Base-by-base conservation (phyloP, 2,888 invertebrate species). In the Polietes domitor region DNA sequence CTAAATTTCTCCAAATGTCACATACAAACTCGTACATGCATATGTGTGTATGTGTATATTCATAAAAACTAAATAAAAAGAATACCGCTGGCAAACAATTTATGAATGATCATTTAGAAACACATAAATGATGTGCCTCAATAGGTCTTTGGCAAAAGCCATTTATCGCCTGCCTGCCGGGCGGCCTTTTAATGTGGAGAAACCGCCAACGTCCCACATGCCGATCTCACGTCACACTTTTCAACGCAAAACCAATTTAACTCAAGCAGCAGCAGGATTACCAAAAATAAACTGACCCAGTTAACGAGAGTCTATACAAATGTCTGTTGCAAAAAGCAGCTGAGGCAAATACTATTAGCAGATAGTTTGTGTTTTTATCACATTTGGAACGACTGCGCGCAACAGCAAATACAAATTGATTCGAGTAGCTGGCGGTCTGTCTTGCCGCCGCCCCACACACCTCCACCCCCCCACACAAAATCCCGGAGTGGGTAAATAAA, bases 221-320 rank as follows among this genome's bases (percentile, higher is more conserved):
- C 17, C n/a, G 65, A 65, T 65, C 65, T 65, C 19, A 37, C 65
- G 65, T 65, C 65, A 65, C 61, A 28, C 19, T 58, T 61, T 28
- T 61, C 12, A n/a, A 15, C 19, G 21, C 21, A 37, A 65, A 37
- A 19, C n/a, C 21, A 17, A 65, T 65, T 65, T 15, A 37, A 41
- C 65, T 17, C 41, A 37, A 65, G 65, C 61, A 6, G 65, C 61
- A 6, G 17, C 26, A 65, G 37, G 65, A 65, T 37, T 19, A 65
- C 65, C 65, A 41, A 65, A 65, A 65, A 65, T 65, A 65, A 65
- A 65, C 19, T 65, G 65, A 65, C 65, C 65, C 65, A 65, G 41
- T 41, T 65, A 65, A 10, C 7, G 1, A 41, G 53, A 37, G 41
- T n/a, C 17, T 61, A 7, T n/a, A n/a, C 28, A 28, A 61, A 5